Base-by-base conservation (phyloP, 37 sponge, comb jelly and placozoan species). In the Theonella swinhoei region DNA sequence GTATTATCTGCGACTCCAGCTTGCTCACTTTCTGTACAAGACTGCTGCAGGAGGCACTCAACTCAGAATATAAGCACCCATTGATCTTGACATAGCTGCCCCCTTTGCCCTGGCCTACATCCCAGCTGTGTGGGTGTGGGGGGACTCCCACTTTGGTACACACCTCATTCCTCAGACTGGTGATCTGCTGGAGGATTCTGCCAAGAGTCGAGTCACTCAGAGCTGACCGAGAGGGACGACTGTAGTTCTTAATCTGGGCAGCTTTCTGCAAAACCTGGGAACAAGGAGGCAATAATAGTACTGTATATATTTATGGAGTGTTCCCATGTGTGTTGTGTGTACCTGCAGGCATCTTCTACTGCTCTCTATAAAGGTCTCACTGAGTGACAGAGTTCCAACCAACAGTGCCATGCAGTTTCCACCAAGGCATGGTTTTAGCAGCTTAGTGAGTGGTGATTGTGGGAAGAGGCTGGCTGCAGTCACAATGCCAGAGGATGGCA, bases 371-470 rank as follows among this genome's bases (percentile, higher is more conserved):
- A 61, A 70, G 62, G 61, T 32, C 36, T 71, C 72, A 9, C 62
- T 58, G 8, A 81, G 81, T 58, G 40, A 81, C 0, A 81, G 38
- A 1, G 25, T 81, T 2, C 61, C 81, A 30, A 91, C 30, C 0
- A 87, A 24, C 22, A 82, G 17, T 2, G 76, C 40, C 1, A n/a
- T 23, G 38, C 68, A 78, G 74, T 83, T 86, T n/a, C 91, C 83
- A 25, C 75, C 77, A 17, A 91, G 73, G 36, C 87, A 74, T 29
- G 79, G 83, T 19, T 54, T 66, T 2, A 91, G 79, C 22, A 91
- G 64, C 34, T 87, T 80, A 9, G 87, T 83, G 40, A 91, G 80
- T 22, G 62, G 40, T 24, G 91, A 78, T 30, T 74, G 43, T 5
- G 81, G 29, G 68, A 28, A 40, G 19, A 86, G 66, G 23, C 67